Conservation (phyloP, 2,113 vertebrate genomes). For the Syngnathus scovelli region DNA sequence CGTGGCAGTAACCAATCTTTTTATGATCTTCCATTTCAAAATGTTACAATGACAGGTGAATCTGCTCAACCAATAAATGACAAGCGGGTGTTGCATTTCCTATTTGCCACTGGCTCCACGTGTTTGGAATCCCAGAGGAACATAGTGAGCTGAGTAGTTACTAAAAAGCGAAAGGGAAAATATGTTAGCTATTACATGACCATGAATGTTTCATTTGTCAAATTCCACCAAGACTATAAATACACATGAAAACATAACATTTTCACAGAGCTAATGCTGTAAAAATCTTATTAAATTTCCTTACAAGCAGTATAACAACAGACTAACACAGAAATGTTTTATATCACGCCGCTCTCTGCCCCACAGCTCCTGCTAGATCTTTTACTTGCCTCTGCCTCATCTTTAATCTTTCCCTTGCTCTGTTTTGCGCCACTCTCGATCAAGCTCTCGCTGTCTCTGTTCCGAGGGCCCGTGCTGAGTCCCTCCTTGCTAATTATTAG, state of each 20-base stretch:
- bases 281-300: constrained; percentile 45
- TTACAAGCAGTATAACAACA: constrained; percentile 40
- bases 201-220: constrained; percentile 28
- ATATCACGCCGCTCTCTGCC: not conserved
- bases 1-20: too few species aligned
- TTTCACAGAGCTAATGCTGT: constrained; percentile 28
- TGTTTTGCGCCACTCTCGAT: constrained; percentile 29
- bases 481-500: constrained; percentile 67
- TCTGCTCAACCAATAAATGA: not conserved
- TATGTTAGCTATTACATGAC: constrained; percentile 7
- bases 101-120: not conserved
- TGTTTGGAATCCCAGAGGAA: not conserved
- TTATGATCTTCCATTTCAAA: too few species aligned
- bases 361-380: constrained; percentile 23
- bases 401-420: constrained; percentile 36
- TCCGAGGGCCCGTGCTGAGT: constrained; percentile 46
- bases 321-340: constrained; percentile 39
- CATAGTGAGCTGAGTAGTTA: not conserved
- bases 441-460: constrained; percentile 28
- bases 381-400: constrained; percentile 17
- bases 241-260: constrained; percentile 14
- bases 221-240: constrained; percentile 25
- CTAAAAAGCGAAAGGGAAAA: not conserved
- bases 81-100: not conserved
- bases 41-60: too few species aligned